Evolutionary conservation across 2,888 invertebrate genomes (phyloP).

Genomic region (Digitonthophagus gazella): DNA sequence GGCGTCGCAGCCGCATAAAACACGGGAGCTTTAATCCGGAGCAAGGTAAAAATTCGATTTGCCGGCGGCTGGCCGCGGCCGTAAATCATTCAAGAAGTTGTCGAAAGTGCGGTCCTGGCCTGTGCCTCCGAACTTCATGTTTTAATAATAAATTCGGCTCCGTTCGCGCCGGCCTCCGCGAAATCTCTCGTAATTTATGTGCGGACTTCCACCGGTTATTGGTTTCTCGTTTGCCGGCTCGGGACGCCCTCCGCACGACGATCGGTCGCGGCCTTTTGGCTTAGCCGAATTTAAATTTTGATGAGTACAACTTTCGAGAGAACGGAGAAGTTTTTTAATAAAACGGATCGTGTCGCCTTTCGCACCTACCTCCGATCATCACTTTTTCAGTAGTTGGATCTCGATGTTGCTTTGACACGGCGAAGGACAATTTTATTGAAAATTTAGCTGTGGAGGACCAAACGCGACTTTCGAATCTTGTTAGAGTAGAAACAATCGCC

Average conservation of each 20-base stretch:
- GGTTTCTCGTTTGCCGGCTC: constrained; percentile 5
- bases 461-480: not conserved
- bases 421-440: not conserved
- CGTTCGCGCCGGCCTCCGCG: not conserved
- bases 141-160: constrained; percentile 13
- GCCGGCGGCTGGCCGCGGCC: not conserved
- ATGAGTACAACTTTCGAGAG: constrained; percentile 9
- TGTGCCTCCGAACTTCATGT: constrained; percentile 13
- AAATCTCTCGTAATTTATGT: constrained; percentile 16
- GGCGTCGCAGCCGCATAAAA: not conserved
- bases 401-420: too few relatives aligned
- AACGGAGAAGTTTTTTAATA: constrained; percentile 12
- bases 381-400: too few relatives aligned
- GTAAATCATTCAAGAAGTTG: constrained; percentile 14
- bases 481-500: not conserved
- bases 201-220: constrained; percentile 7
- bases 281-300: constrained; percentile 10
- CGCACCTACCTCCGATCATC: not conserved
- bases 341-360: constrained; percentile 1
- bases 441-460: not conserved
- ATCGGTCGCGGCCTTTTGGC: not conserved
- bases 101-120: constrained; percentile 7
- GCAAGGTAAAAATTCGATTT: constrained; percentile 9
- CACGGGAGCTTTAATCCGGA: constrained; percentile 6
- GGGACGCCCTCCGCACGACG: not conserved